A percentile compares a stretch with the other conserved stretches of the same genome.
Evolutionary conservation across 2,888 invertebrate genomes (phyloP).

Genomic region (Netelia fuscicornis): DNA sequence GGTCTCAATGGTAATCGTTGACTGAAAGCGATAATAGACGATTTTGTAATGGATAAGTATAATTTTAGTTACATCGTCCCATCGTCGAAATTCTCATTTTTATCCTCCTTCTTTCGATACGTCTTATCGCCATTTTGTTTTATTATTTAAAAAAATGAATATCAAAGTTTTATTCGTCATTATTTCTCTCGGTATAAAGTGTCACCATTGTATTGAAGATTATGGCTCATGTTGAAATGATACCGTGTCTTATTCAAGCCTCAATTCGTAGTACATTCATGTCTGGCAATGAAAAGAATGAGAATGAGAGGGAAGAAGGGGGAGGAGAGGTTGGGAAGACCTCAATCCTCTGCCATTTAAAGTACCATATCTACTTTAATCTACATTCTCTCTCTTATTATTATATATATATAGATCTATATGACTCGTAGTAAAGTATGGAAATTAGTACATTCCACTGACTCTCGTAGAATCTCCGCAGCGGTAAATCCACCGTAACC

Average conservation of each 20-base stretch:
- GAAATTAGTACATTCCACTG: slow-evolving; percentile 53
- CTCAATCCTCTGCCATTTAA: background rate
- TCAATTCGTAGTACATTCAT: background rate
- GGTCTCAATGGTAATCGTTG: slow-evolving; percentile 29
- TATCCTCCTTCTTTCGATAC: too few relatives aligned
- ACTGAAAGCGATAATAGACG: background rate
- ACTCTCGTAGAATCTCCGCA: slow-evolving; percentile 50
- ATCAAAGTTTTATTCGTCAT: too few relatives aligned
- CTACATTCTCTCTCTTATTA: slow-evolving; percentile 17
- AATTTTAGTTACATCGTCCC: too few relatives aligned
- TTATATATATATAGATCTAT: background rate
- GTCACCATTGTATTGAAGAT: too few relatives aligned
- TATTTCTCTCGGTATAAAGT: too few relatives aligned
- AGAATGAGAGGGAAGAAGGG: too few relatives aligned
- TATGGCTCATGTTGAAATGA: too few relatives aligned
- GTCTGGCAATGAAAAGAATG: background rate
- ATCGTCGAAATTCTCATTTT: too few relatives aligned
- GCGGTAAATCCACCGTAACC: slow-evolving; percentile 45
- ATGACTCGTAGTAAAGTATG: slow-evolving; percentile 35
- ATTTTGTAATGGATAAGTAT: background rate
- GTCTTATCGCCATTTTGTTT: too few relatives aligned
- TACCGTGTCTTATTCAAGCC: too few relatives aligned
- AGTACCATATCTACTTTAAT: slow-evolving; percentile 36
- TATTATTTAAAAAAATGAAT: too few relatives aligned
- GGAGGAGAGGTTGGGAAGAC: background rate